Evolutionary conservation across 2,888 invertebrate species (phyloP).

Genomic region (Bedellia somnulentella): DNA sequence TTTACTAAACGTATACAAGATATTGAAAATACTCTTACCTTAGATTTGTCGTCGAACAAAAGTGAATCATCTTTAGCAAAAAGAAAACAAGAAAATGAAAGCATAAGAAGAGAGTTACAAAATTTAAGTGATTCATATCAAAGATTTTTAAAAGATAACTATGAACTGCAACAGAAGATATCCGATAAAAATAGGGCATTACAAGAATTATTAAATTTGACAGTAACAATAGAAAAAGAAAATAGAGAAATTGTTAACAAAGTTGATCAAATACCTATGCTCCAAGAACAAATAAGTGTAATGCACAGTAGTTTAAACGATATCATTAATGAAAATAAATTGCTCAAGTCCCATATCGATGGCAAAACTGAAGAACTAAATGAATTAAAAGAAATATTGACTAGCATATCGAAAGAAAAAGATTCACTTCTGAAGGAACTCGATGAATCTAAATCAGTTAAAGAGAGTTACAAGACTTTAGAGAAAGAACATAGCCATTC

Average conservation of each 20-base stretch:
- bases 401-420: background rate
- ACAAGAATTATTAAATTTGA: slow-evolving; percentile 12
- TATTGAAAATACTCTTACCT: too few relatives aligned
- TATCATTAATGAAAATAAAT: slow-evolving; percentile 11
- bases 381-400: background rate
- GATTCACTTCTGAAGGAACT: too few relatives aligned
- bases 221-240: slow-evolving; percentile 14
- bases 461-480: too few relatives aligned
- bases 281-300: slow-evolving; percentile 17
- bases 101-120: slow-evolving; percentile 18
- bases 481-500: too few relatives aligned
- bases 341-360: background rate
- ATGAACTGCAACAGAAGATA: slow-evolving; percentile 17
- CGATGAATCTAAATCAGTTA: too few relatives aligned
- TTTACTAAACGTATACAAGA: too few relatives aligned
- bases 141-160: slow-evolving; percentile 19
- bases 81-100: slow-evolving; percentile 18
- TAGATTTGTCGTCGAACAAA: too few relatives aligned
- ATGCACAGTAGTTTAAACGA: slow-evolving; percentile 13
- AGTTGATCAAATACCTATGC: slow-evolving; percentile 12
- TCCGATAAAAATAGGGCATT: slow-evolving; percentile 17
- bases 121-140: slow-evolving; percentile 17
- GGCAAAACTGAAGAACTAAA: background rate
- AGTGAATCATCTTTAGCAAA: slow-evolving; percentile 19
- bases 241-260: slow-evolving; percentile 15